A percentile compares a stretch with the other conserved stretches of the same genome.
These are phyloP conservation scores for Priapulus caudatus DNA, from an alignment of 2,888 invertebrate species.

Conservation along the genomic window DNA sequence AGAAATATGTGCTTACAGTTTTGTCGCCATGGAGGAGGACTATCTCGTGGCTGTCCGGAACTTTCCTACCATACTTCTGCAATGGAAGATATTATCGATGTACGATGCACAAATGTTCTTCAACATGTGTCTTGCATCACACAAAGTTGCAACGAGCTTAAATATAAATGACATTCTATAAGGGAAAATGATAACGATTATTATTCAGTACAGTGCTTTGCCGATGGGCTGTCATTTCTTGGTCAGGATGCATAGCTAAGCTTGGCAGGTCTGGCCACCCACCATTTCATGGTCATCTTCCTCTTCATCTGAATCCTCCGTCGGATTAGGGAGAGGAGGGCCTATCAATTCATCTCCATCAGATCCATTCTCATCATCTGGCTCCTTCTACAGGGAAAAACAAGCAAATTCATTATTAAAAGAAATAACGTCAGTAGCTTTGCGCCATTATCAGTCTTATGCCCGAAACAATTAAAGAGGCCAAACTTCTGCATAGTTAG, in stretches of 20 bases:
- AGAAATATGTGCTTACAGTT: constrained; percentile 52
- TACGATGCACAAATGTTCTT: no score
- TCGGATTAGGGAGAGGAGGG: constrained; percentile 23
- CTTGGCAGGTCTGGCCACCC: constrained; percentile 2
- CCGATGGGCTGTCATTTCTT: constrained; percentile 19
- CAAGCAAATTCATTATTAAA: no score
- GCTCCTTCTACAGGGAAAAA: background rate
- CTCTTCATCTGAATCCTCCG: constrained; percentile 35
- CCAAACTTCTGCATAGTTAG: no score
- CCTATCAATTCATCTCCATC: constrained; percentile 21
- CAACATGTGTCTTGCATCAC: background rate
- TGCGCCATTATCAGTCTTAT: no score
- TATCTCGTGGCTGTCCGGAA: constrained; percentile 48
- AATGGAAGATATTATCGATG: constrained; percentile 20
- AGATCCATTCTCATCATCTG: constrained; percentile 14
- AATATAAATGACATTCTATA: no score
- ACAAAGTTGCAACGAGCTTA: no score
- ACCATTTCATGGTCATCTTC: constrained; percentile 17
- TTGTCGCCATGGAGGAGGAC: constrained; percentile 76
- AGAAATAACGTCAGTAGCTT: background rate
- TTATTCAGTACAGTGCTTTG: no score
- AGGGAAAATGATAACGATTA: no score
- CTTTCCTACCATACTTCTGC: constrained; percentile 37
- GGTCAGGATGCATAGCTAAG: constrained; percentile 5
- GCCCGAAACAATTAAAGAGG: no score